phyloP scores from a whole-genome alignment of 2,113 vertebrate species.

The Marmota monax region DNA sequence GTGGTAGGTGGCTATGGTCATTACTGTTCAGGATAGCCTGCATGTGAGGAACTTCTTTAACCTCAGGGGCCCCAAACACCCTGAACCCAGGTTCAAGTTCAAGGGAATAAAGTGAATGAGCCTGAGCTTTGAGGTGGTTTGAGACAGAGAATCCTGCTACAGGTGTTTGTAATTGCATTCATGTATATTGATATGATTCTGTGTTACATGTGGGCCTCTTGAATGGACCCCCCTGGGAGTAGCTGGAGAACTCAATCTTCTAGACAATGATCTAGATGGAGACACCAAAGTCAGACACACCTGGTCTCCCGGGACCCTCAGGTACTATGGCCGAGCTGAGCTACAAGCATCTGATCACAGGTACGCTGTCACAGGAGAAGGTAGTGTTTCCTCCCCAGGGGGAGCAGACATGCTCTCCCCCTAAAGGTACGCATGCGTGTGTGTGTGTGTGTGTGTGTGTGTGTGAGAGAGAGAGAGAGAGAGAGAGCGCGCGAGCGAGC shows the following conservation, averaged over 20 bases:
- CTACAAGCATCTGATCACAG: conserved; percentile 91
- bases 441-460: background rate
- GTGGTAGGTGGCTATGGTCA: accelerated
- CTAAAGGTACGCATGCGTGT: background rate
- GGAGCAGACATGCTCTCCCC: too few species aligned
- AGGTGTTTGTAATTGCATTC: accelerated
- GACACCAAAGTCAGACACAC: conserved; percentile 83
- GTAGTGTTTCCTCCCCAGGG: accelerated
- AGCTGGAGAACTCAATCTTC: conserved; percentile 89
- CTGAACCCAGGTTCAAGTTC: background rate
- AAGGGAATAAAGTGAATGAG: background rate
- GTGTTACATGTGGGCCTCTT: conserved; percentile 46
- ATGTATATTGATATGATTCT: background rate
- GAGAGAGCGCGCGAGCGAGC: too few species aligned
- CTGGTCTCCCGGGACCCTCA: conserved; percentile 89
- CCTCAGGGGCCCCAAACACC: background rate
- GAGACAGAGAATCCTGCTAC: accelerated
- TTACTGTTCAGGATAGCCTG: background rate
- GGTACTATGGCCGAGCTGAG: conserved; percentile 91
- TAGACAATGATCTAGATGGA: conserved; percentile 84
- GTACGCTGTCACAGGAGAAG: conserved; percentile 66
- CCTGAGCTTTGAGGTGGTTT: accelerated
- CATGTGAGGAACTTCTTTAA: background rate
- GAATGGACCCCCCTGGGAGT: background rate
- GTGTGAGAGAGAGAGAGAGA: too few species aligned